phyloP scores from a whole-genome alignment of 2,888 invertebrate genomes.

The Marasmarcha lunaedactyla region DNA sequence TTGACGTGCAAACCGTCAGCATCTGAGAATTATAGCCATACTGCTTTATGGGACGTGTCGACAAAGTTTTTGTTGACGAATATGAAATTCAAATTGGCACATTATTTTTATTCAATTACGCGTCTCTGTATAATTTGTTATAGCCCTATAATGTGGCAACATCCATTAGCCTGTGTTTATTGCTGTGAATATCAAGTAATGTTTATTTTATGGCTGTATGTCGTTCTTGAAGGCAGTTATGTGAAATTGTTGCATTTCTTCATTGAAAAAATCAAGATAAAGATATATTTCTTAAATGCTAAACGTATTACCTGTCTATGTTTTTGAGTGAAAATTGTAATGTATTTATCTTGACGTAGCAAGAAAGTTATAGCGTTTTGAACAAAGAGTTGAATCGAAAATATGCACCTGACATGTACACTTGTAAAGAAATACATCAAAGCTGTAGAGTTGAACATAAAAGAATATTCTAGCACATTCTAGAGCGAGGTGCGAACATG shows the following conservation, averaged over 20 bases:
- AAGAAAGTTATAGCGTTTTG: too few species aligned
- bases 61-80: slow-evolving; percentile 4
- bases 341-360: too few species aligned
- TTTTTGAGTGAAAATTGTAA: too few species aligned
- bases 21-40: neutral
- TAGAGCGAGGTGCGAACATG: slow-evolving; percentile 54
- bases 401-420: neutral
- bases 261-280: neutral
- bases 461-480: slow-evolving; percentile 57
- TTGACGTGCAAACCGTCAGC: slow-evolving; percentile 21
- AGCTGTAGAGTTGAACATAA: slow-evolving; percentile 21
- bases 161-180: neutral
- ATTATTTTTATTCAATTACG: neutral
- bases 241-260: neutral
- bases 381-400: too few species aligned
- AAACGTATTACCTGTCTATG: too few species aligned
- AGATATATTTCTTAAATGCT: too few species aligned
- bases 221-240: neutral
- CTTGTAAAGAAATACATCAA: slow-evolving; percentile 1
- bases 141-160: neutral
- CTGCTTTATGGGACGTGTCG: neutral
- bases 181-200: neutral
- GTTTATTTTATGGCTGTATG: slow-evolving; percentile 1
- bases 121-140: neutral
- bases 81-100: neutral